phyloP scores from a whole-genome alignment of 2,113 vertebrate genomes.

The Onychostruthus taczanowskii region DNA sequence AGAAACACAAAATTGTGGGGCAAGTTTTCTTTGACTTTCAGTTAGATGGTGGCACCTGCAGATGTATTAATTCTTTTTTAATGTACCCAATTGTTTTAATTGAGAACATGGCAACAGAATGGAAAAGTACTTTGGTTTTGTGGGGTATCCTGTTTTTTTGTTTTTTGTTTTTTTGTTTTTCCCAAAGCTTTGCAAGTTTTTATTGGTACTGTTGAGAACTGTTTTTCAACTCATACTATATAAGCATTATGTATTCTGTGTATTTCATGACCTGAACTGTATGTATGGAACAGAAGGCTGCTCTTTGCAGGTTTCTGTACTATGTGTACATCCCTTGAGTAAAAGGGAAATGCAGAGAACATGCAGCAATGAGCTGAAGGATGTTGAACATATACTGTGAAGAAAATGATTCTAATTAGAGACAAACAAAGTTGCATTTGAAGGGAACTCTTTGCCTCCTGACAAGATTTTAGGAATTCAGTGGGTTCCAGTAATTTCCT shows the following conservation, averaged over 20 bases:
- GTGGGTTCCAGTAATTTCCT: not conserved
- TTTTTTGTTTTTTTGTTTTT: not conserved
- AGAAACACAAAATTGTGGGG: not conserved
- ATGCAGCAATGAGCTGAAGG: not conserved
- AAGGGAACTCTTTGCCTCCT: not conserved
- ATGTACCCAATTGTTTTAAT: not conserved
- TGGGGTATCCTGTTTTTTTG: not conserved
- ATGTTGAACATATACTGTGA: not conserved
- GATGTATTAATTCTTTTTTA: not conserved
- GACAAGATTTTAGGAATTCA: not conserved
- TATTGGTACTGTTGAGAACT: not conserved
- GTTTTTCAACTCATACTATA: not conserved
- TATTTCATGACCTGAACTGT: not conserved
- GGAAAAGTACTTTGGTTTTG: not conserved
- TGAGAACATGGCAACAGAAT: not conserved
- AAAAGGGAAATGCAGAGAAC: not conserved
- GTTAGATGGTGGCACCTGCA: not conserved
- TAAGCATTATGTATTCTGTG: not conserved
- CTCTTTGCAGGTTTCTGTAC: not conserved
- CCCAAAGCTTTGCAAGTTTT: not conserved
- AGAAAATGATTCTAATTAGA: not conserved
- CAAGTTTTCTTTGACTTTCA: not conserved
- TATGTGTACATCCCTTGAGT: not conserved
- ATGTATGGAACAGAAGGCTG: not conserved
- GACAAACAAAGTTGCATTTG: not conserved